Base-by-base conservation (phyloP, 1,140 invertebrate genomes). In the Oppia nitens region DNA sequence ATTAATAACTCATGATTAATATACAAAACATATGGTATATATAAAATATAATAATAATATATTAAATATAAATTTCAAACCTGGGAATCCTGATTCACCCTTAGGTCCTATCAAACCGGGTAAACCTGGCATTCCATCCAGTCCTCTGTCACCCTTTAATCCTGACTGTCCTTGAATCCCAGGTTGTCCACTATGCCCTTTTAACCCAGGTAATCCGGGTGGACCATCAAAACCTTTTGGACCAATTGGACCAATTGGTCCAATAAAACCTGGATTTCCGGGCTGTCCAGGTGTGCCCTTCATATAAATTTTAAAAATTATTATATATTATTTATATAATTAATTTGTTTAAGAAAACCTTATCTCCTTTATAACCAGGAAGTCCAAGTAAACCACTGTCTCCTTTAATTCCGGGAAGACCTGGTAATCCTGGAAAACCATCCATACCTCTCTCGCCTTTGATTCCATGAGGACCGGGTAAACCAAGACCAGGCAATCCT, bases 371-470 rank as follows among this genome's bases (percentile, higher is more conserved):
- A 3, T 6, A n/a, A 4, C 59, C 59, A 3, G n/a, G 28, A 27
- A 29, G 20, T 23, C 59, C 59, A 4, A 25, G 32, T 26, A 25
- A 12, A 49, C 61, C 67, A 53, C 47, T 53, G 14, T 26, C 12
- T 55, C 65, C 68, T 20, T 60, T 64, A 0, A 61, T 52, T 50
- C 67, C 55, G 9, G 2, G 3, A 57, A 11, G 48, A 14, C 25
- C 47, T 25, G 27, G 28, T n/a, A 70, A 70, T 2, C 83, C 83
- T 21, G 78, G 75, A 17, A 80, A 76, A 32, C 85, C 86, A 60
- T 82, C 79, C 3, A 79, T 74, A 57, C 86, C 86, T 17, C 76
- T 70, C 54, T 78, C 76, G 12, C 66, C 66, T 50, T 63, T 83
- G 73, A 45, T 57, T 55, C 69, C 68, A 49, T 63, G 58, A 23